phyloP scores from a whole-genome alignment of 2,888 invertebrate species.

The Xestia c-nigrum region DNA sequence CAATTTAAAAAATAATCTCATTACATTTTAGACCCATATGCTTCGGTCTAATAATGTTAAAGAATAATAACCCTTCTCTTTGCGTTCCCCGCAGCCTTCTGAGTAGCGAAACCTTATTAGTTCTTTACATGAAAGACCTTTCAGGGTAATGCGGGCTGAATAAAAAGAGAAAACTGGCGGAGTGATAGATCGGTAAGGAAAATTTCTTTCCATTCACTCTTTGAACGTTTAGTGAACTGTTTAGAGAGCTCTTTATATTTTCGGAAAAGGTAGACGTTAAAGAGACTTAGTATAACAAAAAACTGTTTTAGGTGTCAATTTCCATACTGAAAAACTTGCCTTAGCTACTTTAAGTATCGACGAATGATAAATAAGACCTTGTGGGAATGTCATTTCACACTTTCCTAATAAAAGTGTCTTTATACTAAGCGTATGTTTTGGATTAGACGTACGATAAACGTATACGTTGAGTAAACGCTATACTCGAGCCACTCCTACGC shows the following conservation, averaged over 20 bases:
- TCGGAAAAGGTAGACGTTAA: neutral
- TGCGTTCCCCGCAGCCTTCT: slow-evolving; percentile 28
- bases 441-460: neutral
- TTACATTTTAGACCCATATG: slow-evolving; percentile 1
- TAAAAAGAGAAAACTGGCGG: slow-evolving; percentile 45
- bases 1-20: neutral
- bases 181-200: slow-evolving; percentile 57
- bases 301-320: neutral
- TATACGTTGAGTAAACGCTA: neutral
- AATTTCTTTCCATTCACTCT: slow-evolving; percentile 33
- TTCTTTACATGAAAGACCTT: slow-evolving; percentile 64
- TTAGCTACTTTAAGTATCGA: neutral
- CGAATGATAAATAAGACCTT: neutral
- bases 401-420: neutral
- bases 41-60: slow-evolving; percentile 5
- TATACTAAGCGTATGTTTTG: neutral
- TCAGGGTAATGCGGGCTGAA: slow-evolving; percentile 58
- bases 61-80: slow-evolving; percentile 45
- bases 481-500: neutral
- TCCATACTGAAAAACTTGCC: neutral
- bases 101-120: slow-evolving; percentile 60
- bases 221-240: slow-evolving; percentile 34
- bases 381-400: neutral
- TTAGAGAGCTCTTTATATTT: slow-evolving; percentile 12
- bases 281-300: neutral